Evolutionary conservation across 2,797 vertebrate species (phyloP).

Genomic region (Oreonectes daqikongensis): DNA sequence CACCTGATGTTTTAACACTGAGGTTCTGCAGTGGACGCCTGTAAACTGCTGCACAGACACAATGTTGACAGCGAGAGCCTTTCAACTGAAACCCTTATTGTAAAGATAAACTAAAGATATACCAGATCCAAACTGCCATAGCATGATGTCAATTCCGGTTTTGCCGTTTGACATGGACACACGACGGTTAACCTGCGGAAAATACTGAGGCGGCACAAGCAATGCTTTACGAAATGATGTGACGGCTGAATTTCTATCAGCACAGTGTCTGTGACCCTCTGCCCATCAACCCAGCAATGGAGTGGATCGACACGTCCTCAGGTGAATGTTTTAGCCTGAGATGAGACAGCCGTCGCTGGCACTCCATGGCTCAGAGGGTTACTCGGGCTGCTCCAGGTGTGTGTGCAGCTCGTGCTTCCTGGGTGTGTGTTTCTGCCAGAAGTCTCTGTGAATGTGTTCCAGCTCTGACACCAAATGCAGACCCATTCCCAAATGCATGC

Average conservation of each 20-base stretch:
- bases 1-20: neutral
- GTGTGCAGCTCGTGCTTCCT: slow-evolving; percentile 81
- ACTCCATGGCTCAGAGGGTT: slow-evolving; percentile 50
- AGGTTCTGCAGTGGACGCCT: neutral
- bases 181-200: slow-evolving; percentile 6
- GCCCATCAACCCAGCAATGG: neutral
- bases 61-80: neutral
- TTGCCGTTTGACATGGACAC: neutral
- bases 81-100: neutral
- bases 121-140: neutral
- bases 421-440: slow-evolving; percentile 81
- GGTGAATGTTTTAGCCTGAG: neutral
- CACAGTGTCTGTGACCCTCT: neutral
- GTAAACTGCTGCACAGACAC: neutral
- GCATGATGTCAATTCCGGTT: neutral
- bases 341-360: neutral
- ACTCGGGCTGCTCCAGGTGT: slow-evolving; percentile 82
- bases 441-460: slow-evolving; percentile 86
- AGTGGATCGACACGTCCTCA: neutral
- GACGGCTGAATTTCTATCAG: neutral
- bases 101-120: neutral
- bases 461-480: slow-evolving; percentile 87
- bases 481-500: slow-evolving; percentile 90
- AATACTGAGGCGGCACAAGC: neutral
- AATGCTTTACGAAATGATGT: neutral